Base-by-base conservation (phyloP, 2,797 vertebrate species). In the Loriculus beryllinus region DNA sequence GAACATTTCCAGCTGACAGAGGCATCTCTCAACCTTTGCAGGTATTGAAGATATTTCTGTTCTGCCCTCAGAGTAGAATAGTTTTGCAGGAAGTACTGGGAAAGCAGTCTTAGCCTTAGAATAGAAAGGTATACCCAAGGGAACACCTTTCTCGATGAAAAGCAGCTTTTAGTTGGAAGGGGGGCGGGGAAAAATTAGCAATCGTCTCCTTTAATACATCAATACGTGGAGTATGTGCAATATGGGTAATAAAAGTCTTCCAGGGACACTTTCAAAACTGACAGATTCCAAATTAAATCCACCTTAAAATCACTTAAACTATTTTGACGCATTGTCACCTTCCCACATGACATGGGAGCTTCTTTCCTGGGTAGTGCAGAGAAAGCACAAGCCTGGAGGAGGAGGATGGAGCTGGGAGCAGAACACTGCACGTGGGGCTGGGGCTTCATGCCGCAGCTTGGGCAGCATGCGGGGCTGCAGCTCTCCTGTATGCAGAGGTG, bases 21-120 rank as follows among this genome's bases (percentile, higher is more conserved):
- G 52, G 37, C 90, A 78, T 92, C 49, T 91, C 70, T 93, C 88
- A 83, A 71, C 57, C 52, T 82, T 93, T 59, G 70, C 84, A 93
- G 37, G 69, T 74, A 88, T 21, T 6, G 0, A 82, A 87, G 91
- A 59, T 77, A 67, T 65, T 92, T 94, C 83, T 94, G 68, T 54
- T 81, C 57, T 90, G 90, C 77, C 74, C 74, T 91, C 51, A 10
- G 12, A 14, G 60, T 87, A 64, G 92, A 93, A 70, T 10, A 78
- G 56, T 42, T 82, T 77, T 63, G 45, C 2, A 1, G 80, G 45
- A 92, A 87, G 63, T 33, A 71, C 60, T 9, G 0, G 68, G 51
- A 80, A 70, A 94, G 83, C 78, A 88, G 59, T 68, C 78, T 92
- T 62, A 57, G 42, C 71, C 56, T 91, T 85, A 76, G 84, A 70